These are phyloP conservation scores for Orientallactaga bullata DNA, from an alignment of 2,113 vertebrate genomes.

Conservation along the genomic window DNA sequence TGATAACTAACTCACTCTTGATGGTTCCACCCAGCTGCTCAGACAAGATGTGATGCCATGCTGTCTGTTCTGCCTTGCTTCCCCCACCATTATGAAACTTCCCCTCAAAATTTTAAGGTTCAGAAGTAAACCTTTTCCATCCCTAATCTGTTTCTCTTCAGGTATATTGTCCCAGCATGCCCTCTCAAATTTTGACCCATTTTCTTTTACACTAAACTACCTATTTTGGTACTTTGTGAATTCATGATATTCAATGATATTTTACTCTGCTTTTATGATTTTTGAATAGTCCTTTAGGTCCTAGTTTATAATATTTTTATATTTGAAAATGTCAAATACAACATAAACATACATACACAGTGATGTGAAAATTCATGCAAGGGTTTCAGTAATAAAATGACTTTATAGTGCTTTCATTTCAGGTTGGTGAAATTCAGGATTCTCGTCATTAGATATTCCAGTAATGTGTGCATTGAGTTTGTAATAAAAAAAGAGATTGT, in stretches of 20 bases:
- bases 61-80: too few species aligned
- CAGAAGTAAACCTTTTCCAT: too few species aligned
- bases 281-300: background rate
- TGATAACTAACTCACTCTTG: too few species aligned
- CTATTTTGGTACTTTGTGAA: background rate
- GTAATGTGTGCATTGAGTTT: constrained; percentile 13
- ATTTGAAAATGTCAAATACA: background rate
- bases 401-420: background rate
- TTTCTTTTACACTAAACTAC: background rate
- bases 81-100: too few species aligned
- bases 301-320: background rate
- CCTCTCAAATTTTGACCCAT: background rate
- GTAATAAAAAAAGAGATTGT: background rate
- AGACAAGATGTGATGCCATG: too few species aligned
- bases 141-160: too few species aligned
- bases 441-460: background rate
- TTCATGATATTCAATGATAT: background rate
- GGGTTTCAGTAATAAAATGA: background rate
- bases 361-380: background rate
- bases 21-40: too few species aligned
- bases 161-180: background rate
- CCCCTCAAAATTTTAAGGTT: too few species aligned
- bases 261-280: background rate
- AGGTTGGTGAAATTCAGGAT: background rate
- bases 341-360: background rate